Base-by-base conservation (phyloP, 2,113 vertebrate genomes). In the Nibea coibor region DNA sequence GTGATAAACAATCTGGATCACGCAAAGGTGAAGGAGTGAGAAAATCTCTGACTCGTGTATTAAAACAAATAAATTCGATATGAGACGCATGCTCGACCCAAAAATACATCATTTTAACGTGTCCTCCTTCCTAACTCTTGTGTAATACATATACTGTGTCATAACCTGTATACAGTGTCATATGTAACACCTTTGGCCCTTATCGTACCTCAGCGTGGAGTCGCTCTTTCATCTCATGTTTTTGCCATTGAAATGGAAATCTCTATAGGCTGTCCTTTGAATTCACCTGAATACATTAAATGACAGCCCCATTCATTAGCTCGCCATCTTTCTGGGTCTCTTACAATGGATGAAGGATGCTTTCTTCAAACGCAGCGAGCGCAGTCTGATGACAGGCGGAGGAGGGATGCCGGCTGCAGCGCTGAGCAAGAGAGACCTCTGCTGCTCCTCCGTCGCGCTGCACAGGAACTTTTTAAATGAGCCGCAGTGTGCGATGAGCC, bases 391-490 rank as follows among this genome's bases (percentile, higher is more conserved):
- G 10, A 56, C 1, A 35, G 53, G 28, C 31, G 8, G 35, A 39
- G 24, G 50, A n/a, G 28, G 4, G 61, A 54, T 14, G 51, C 45
- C 51, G 70, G 51, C 45, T 56, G 70, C 59, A 61, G 20, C n/a
- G 61, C 42, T 75, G 80, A 64, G 63, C 85, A 67, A 82, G 7
- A 79, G 81, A 69, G 88, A 87, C 90, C 82, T 87, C 90, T 89
- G 70, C 48, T 87, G 90, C 43, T 72, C 11, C 0, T 0, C 7
- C 4, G 2, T 3, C 76, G 75, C 24, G 56, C 70, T 88, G 73
- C 74, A 80, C 19, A 72, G 7, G 45, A 58, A 24, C 45, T 10
- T 11, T 51, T 19, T 0, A 2, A 19, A 3, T 19, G 10, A 39
- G 9, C 3, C n/a, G 1, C 22, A 8, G n/a, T 45, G 24, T 4